Base-by-base conservation (phyloP, 2,797 vertebrate genomes). In the Rhinoraja longicauda region DNA sequence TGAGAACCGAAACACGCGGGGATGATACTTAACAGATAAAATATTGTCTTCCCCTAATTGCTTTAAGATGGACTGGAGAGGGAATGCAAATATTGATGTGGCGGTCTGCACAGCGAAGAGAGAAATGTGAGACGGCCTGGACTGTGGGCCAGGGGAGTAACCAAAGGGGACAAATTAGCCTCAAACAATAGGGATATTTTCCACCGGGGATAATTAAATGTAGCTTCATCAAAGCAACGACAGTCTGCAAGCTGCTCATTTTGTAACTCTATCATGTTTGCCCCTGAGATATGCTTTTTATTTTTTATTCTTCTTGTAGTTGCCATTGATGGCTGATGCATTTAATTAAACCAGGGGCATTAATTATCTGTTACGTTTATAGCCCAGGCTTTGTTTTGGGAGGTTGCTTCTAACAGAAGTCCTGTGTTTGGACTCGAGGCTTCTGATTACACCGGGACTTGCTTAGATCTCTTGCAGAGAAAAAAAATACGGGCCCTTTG, bases 221-320 rank as follows among this genome's bases (percentile, higher is more conserved):
- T 96, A 96, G 95, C 97, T 97, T 96, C 97, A 97, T 98, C 97
- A 97, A 97, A 97, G 97, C 95, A 88, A 96, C 96, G 97, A 96
- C 97, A 97, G 97, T 97, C 97, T 97, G 97, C 97, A 98, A 98
- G 97, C 97, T 97, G 97, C 97, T 98, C 96, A 96, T 97, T 95
- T 97, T 97, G 97, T 97, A 98, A 97, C 96, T 96, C 97, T 97
- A 97, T 98, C 96, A 92, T 94, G 94, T 96, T 97, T 97, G 96
- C 96, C 97, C 97, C 97, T 95, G 95, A 97, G 96, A 96, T 92
- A 94, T 96, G 94, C 96, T 94, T 95, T 93, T 94, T 95, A 96
- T 96, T 96, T 95, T 94, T 94, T 94, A 95, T 94, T 95, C 93
- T 93, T 95, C 93, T 96, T 95, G 93, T 95, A 95, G 97, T 81